Conservation (phyloP, 2,797 vertebrate species). For the Sparus aurata region DNA sequence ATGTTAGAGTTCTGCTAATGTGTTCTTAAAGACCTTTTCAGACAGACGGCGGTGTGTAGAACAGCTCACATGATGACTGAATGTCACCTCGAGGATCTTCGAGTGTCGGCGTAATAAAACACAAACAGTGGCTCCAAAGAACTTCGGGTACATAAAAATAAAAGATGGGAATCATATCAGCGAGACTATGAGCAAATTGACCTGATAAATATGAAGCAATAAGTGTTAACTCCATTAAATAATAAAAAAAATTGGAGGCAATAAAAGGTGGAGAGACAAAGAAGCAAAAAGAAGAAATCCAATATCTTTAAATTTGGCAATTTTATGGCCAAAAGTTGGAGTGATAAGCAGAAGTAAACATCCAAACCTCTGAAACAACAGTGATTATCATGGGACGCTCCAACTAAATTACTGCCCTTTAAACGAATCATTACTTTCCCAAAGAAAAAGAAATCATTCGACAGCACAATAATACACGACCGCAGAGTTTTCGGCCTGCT, state of each 20-base stretch:
- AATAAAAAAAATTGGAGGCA: not conserved
- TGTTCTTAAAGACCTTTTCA: conserved; percentile 4
- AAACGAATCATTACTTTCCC: not conserved
- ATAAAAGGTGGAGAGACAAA: not conserved
- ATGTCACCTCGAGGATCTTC: not conserved
- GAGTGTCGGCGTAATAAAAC: not conserved
- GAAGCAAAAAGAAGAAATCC: not conserved
- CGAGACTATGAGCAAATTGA: not conserved
- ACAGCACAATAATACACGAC: not conserved
- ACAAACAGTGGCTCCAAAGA: not conserved
- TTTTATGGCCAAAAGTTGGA: not conserved
- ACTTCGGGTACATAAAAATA: not conserved
- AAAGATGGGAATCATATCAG: not conserved
- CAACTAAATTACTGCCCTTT: conserved; percentile 9
- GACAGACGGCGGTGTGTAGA: not conserved
- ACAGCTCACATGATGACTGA: not conserved
- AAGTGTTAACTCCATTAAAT: not conserved
- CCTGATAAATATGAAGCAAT: not conserved
- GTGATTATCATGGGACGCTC: not conserved
- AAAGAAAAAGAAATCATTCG: not conserved
- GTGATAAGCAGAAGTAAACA: not conserved
- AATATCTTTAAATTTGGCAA: not conserved
- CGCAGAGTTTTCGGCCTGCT: not conserved
- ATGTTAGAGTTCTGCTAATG: conserved; percentile 22
- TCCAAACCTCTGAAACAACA: conserved; percentile 1